Conservation (phyloP, 2,888 invertebrate genomes). For the Macrophya annulata region DNA sequence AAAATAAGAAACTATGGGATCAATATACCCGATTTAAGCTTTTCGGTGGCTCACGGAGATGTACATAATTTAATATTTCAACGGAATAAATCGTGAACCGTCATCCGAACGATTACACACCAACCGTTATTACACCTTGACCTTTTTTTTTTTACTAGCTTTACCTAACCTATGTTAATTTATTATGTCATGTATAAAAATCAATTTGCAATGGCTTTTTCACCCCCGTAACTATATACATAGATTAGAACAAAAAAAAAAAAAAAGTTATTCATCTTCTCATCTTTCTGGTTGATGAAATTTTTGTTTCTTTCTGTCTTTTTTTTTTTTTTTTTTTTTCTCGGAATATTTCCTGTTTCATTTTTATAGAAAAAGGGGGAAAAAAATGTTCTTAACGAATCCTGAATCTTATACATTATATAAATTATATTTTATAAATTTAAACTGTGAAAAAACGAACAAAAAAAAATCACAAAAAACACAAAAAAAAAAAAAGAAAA, state of each 20-base stretch:
- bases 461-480: too few species aligned
- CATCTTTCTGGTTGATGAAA: neutral
- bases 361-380: neutral
- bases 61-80: conserved; percentile 75
- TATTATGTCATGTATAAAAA: too few species aligned
- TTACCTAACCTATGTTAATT: neutral
- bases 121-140: conserved; percentile 28
- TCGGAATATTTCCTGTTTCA: neutral
- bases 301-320: neutral
- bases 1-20: conserved; percentile 44
- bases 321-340: neutral
- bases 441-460: too few species aligned
- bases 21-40: neutral
- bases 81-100: conserved; percentile 59
- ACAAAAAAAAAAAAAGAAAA: neutral
- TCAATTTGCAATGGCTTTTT: too few species aligned
- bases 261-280: neutral
- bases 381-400: neutral
- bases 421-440: too few species aligned
- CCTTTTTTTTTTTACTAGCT: conserved; percentile 46
- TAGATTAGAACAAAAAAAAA: neutral
- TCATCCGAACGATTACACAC: conserved; percentile 43
- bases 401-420: neutral
- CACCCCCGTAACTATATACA: neutral
- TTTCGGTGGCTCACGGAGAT: conserved; percentile 70